A percentile compares a stretch with the other conserved stretches of the same genome.
Conservation (phyloP, 2,113 vertebrate genomes). For the Centropus unirufus region DNA sequence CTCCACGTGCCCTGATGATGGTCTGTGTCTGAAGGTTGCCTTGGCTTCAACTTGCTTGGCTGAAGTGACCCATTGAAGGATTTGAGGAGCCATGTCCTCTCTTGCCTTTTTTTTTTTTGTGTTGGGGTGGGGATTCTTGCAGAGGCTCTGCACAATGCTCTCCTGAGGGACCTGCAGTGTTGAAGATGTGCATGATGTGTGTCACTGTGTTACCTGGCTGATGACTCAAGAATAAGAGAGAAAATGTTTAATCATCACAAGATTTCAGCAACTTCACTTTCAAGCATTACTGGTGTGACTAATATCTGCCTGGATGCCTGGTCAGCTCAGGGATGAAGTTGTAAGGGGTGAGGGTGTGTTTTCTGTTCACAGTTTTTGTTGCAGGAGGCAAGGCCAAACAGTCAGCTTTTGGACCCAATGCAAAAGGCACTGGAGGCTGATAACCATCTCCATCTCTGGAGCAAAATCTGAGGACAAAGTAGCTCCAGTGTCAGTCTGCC, state of each 20-base stretch:
- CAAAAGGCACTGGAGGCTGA: not conserved
- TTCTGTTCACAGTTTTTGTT: not conserved
- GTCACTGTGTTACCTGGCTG: not conserved
- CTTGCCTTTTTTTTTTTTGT: not conserved
- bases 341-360: not conserved
- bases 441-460: not conserved
- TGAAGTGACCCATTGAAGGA: not conserved
- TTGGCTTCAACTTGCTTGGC: not conserved
- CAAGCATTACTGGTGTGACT: not conserved
- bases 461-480: not conserved
- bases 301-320: not conserved
- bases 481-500: not conserved
- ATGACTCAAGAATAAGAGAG: not conserved
- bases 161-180: fast-evolving
- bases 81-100: fast-evolving
- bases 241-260: not conserved
- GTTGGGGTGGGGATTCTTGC: not conserved
- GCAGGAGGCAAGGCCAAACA: not conserved
- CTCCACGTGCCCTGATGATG: not conserved
- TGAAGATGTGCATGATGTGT: fast-evolving
- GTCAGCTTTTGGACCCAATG: not conserved
- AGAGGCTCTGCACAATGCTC: not conserved
- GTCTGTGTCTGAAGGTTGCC: not conserved
- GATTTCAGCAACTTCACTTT: not conserved
- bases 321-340: fast-evolving